Evolutionary conservation across 2,113 vertebrate genomes (phyloP).

Genomic region (Neodon shergylaensis): DNA sequence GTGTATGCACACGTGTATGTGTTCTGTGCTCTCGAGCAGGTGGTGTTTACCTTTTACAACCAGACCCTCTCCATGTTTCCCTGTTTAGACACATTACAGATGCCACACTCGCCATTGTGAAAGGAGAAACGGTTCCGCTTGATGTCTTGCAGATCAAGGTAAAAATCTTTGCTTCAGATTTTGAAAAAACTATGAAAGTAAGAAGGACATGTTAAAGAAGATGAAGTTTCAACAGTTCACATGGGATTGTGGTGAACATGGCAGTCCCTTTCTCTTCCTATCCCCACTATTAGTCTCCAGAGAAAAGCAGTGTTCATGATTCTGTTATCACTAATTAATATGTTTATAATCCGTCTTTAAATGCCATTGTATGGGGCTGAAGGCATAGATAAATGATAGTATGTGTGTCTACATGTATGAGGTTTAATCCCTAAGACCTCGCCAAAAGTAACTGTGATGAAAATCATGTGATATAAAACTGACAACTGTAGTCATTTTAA

Average conservation of each 20-base stretch:
- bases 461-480: background rate
- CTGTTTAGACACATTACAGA: slow-evolving; percentile 91
- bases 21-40: background rate
- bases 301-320: slow-evolving; percentile 4
- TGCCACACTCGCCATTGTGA: slow-evolving; percentile 94
- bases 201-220: background rate
- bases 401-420: background rate
- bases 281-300: background rate
- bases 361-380: background rate
- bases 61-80: background rate
- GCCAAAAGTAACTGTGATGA: background rate
- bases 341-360: background rate
- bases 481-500: background rate
- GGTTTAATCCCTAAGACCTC: background rate
- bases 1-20: background rate
- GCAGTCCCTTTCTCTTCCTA: background rate
- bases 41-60: background rate
- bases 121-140: slow-evolving; percentile 94
- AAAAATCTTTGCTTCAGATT: slow-evolving; percentile 58
- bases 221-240: background rate
- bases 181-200: background rate
- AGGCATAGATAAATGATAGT: background rate
- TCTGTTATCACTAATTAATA: slow-evolving; percentile 1
- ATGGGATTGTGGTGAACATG: background rate
- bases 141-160: slow-evolving; percentile 98